Evolutionary conservation across 2,113 vertebrate genomes (phyloP).

Genomic region (Pyxicephalus adspersus): DNA sequence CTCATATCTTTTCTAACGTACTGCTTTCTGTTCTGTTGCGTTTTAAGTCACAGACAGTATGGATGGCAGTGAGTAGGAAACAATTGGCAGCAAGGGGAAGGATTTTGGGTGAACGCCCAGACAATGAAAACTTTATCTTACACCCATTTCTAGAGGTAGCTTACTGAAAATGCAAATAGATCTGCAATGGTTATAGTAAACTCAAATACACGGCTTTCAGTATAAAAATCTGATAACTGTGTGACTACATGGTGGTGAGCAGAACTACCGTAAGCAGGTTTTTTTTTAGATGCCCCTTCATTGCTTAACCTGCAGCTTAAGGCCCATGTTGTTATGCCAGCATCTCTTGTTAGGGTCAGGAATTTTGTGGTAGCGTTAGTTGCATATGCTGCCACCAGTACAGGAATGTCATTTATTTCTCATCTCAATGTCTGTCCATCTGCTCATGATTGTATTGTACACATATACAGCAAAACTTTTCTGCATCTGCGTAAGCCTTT

Average conservation of each 20-base stretch:
- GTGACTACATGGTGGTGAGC: not conserved
- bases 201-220: no score
- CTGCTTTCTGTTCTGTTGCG: no score
- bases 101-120: no score
- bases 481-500: not conserved
- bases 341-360: not conserved
- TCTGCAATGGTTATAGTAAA: no score
- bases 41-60: no score
- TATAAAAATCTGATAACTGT: not conserved
- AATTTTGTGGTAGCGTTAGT: not conserved
- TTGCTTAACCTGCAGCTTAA: not conserved
- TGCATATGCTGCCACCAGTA: constrained; percentile 22
- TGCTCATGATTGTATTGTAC: constrained; percentile 17
- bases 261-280: not conserved
- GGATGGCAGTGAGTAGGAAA: no score
- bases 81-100: no score
- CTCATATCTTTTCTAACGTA: no score
- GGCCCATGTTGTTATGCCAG: not conserved
- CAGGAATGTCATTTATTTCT: constrained; percentile 12
- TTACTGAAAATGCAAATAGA: no score
- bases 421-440: constrained; percentile 16
- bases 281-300: not conserved
- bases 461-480: not conserved
- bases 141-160: no score
- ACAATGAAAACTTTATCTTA: no score